These are phyloP conservation scores for Chrysolina oricalcia DNA, from an alignment of 2,888 invertebrate genomes.

Conservation along the genomic window DNA sequence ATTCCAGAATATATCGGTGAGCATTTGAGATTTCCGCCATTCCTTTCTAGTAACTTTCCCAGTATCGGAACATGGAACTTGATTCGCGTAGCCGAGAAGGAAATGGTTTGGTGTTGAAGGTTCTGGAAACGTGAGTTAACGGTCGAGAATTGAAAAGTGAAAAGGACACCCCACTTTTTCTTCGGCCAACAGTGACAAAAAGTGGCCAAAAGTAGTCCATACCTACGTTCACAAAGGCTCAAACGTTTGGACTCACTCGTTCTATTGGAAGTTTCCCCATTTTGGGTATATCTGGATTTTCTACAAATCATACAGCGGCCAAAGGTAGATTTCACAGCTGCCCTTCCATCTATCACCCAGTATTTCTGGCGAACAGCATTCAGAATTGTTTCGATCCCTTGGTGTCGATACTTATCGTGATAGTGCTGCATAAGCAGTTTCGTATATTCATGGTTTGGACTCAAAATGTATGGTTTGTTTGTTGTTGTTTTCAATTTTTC, in stretches of 20 bases:
- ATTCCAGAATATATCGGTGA: no score
- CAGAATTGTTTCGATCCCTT: no score
- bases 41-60: neutral
- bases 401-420: no score
- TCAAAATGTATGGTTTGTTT: neutral
- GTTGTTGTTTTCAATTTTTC: neutral
- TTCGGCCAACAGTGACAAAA: slow-evolving; percentile 23
- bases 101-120: slow-evolving; percentile 14
- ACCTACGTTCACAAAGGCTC: no score
- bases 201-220: slow-evolving; percentile 37
- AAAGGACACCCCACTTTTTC: slow-evolving; percentile 37
- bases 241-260: no score
- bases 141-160: slow-evolving; percentile 24
- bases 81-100: neutral
- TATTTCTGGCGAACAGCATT: slow-evolving; percentile 39
- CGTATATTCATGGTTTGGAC: neutral
- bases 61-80: neutral
- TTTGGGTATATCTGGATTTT: neutral
- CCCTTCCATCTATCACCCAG: slow-evolving; percentile 36
- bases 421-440: no score
- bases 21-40: no score
- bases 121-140: neutral
- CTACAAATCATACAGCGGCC: slow-evolving; percentile 11
- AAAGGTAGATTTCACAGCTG: slow-evolving; percentile 29
- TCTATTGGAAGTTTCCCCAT: no score